Conservation (phyloP, 1,140 invertebrate species). For the Prorops nasuta region DNA sequence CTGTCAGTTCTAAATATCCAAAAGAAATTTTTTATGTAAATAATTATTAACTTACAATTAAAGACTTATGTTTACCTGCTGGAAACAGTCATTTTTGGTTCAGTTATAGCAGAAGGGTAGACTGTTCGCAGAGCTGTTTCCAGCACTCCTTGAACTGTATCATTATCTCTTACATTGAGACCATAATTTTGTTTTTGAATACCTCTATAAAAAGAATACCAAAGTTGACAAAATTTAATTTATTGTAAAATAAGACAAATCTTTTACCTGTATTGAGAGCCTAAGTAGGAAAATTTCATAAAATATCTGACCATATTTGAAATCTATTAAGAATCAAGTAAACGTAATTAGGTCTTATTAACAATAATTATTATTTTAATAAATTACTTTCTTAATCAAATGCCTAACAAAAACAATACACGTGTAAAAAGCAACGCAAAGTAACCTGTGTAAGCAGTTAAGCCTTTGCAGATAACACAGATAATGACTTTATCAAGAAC, state of each 20-base stretch:
- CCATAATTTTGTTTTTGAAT: constrained; percentile 50
- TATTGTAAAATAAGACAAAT: constrained; percentile 30
- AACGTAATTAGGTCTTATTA: too few relatives aligned
- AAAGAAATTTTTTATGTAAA: too few relatives aligned
- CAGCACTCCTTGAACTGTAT: constrained; percentile 65
- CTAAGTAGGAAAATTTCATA: constrained; percentile 42
- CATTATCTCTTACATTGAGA: constrained; percentile 19
- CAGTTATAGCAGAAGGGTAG: constrained; percentile 42
- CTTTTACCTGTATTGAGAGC: constrained; percentile 40
- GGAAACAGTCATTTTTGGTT: constrained; percentile 58
- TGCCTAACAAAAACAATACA: too few relatives aligned
- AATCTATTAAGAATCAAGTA: too few relatives aligned
- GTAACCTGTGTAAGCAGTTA: too few relatives aligned
- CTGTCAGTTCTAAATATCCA: constrained; percentile 65
- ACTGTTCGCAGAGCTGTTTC: constrained; percentile 60
- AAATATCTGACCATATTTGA: constrained; percentile 29
- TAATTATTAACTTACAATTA: too few relatives aligned
- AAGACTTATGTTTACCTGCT: too few relatives aligned
- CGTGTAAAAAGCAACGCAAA: too few relatives aligned
- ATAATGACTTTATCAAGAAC: too few relatives aligned
- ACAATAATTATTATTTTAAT: too few relatives aligned
- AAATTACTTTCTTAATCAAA: too few relatives aligned
- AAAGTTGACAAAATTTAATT: constrained; percentile 3
- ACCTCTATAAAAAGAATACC: constrained; percentile 57
- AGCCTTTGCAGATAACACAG: too few relatives aligned